Conservation (phyloP, 30 jellyfish, hydroid and myxozoan species). For the Turritopsis rubra region DNA sequence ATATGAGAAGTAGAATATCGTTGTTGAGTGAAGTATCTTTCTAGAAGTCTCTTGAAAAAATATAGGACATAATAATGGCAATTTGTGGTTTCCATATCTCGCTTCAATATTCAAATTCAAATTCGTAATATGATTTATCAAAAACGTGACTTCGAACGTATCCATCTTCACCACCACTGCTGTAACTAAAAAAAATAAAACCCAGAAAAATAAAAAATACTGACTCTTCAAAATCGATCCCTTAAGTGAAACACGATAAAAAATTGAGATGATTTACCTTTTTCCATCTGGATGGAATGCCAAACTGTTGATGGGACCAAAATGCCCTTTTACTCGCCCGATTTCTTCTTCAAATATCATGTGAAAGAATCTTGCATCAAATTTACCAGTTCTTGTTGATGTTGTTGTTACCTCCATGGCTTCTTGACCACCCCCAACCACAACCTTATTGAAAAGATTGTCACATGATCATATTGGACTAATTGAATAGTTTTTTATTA, state of each 20-base stretch:
- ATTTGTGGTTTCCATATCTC: background rate
- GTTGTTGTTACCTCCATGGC: constrained; percentile 98
- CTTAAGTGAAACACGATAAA: background rate
- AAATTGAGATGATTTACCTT: constrained; percentile 53
- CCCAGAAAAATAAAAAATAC: background rate
- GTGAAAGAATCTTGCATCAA: constrained; percentile 92
- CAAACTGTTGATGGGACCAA: constrained; percentile 93
- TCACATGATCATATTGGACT: too few species aligned
- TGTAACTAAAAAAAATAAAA: constrained; percentile 51
- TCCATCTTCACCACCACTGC: constrained; percentile 99
- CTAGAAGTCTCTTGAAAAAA: background rate
- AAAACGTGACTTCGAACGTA: constrained; percentile 84
- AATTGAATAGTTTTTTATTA: too few species aligned
- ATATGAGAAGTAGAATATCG: background rate
- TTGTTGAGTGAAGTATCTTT: background rate
- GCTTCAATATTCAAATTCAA: constrained; percentile 65
- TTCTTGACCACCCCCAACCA: constrained; percentile 97
- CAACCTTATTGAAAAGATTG: constrained; percentile 43
- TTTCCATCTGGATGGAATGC: constrained; percentile 90
- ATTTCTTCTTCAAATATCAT: constrained; percentile 93
- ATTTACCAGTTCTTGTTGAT: constrained; percentile 85
- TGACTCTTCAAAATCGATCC: background rate
- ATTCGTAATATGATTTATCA: constrained; percentile 87
- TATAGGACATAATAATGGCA: background rate
- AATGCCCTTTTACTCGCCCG: constrained; percentile 96